These are phyloP conservation scores for Columba guinea DNA, from an alignment of 2,797 vertebrate genomes.

Conservation along the genomic window DNA sequence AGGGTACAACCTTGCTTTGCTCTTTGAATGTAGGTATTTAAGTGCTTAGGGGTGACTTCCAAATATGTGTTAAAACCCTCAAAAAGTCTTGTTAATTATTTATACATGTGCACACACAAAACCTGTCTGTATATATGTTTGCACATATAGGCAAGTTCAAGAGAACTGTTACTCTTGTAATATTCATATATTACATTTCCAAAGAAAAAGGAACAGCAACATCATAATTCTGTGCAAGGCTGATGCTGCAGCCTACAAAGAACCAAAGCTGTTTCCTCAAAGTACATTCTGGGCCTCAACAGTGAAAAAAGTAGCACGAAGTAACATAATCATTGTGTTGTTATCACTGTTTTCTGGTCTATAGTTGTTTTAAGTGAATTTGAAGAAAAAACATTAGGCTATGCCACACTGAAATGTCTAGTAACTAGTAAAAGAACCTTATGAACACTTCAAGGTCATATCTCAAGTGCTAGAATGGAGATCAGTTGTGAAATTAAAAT, in stretches of 20 bases:
- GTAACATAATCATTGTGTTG: neutral
- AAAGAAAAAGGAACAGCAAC: neutral
- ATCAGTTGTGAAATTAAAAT: neutral
- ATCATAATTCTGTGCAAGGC: neutral
- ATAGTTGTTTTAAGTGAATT: neutral
- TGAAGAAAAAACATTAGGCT: neutral
- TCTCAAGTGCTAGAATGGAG: neutral
- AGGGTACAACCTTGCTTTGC: neutral
- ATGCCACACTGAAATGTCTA: neutral
- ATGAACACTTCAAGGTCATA: neutral
- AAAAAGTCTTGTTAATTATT: neutral
- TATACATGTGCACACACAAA: neutral
- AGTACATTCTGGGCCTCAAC: neutral
- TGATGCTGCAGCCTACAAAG: neutral
- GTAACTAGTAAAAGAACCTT: neutral
- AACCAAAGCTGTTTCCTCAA: neutral
- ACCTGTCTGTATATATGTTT: neutral
- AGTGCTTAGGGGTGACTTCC: neutral
- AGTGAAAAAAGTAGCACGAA: neutral
- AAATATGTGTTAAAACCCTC: neutral
- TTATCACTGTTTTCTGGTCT: neutral
- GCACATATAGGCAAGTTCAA: neutral
- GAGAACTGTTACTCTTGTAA: neutral
- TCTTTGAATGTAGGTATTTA: neutral
- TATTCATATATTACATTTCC: neutral